These are phyloP conservation scores for Tricholaema leucomelas DNA, from an alignment of 2,113 vertebrate species.

Conservation along the genomic window DNA sequence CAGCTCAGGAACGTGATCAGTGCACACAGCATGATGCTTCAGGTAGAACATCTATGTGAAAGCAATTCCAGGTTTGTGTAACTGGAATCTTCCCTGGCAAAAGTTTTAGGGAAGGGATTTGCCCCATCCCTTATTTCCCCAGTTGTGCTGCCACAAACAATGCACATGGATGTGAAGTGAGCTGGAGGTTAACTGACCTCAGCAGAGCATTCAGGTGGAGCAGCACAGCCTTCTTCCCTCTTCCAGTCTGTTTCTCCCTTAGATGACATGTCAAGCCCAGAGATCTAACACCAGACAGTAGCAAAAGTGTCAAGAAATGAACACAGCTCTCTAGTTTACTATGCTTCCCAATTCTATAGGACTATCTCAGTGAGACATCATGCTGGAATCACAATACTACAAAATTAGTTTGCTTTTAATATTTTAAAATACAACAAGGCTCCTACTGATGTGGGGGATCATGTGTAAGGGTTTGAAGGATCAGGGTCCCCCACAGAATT, in stretches of 20 bases:
- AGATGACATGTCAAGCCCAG: slow-evolving; percentile 30
- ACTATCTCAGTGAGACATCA: slow-evolving; percentile 63
- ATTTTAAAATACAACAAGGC: slow-evolving; percentile 64
- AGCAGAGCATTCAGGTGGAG: slow-evolving; percentile 7
- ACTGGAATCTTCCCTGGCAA: slow-evolving; percentile 47
- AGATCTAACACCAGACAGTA: slow-evolving; percentile 54
- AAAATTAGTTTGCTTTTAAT: slow-evolving; percentile 64
- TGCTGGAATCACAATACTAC: slow-evolving; percentile 65
- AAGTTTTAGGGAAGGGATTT: not conserved
- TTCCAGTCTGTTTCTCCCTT: slow-evolving; percentile 1
- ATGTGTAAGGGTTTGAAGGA: slow-evolving; percentile 24
- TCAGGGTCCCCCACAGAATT: not conserved
- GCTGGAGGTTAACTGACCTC: not conserved
- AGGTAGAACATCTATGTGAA: slow-evolving; percentile 11
- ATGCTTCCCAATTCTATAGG: slow-evolving; percentile 57
- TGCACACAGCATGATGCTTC: slow-evolving; percentile 27
- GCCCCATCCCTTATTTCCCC: not conserved
- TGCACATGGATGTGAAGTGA: not conserved
- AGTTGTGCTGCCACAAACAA: slow-evolving; percentile 3
- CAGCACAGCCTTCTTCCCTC: slow-evolving; percentile 1
- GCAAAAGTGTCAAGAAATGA: slow-evolving; percentile 59
- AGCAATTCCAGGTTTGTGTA: not conserved
- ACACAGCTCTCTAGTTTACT: slow-evolving; percentile 61
- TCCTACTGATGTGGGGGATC: slow-evolving; percentile 55
- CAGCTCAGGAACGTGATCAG: not conserved